Percentiles rank a stretch among this genome's conserved stretches.
Conservation (phyloP, 2,113 vertebrate genomes). For the Sisor rabdophorus region DNA sequence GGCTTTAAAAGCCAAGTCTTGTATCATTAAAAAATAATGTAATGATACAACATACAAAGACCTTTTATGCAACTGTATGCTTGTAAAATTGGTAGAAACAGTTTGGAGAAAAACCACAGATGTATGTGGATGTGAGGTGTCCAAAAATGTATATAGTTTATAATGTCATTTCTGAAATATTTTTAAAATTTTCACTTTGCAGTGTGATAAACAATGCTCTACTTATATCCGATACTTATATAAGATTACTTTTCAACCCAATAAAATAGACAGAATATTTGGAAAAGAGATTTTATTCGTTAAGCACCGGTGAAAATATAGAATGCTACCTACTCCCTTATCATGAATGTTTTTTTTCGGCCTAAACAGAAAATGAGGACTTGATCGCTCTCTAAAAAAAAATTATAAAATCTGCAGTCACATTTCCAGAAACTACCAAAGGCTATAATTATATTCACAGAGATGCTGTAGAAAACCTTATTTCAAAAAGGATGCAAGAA, state of each 20-base stretch:
- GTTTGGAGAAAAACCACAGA: too few species aligned
- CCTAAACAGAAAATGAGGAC: constrained; percentile 14
- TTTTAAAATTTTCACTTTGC: background rate
- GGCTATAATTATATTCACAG: constrained; percentile 32
- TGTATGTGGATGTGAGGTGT: too few species aligned
- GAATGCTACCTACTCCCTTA: constrained; percentile 19
- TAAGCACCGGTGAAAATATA: constrained; percentile 41
- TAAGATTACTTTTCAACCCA: background rate
- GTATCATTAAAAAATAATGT: too few species aligned
- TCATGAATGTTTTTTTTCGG: constrained; percentile 26
- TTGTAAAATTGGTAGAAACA: too few species aligned
- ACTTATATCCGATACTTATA: background rate
- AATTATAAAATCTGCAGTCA: constrained; percentile 35
- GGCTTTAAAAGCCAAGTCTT: background rate
- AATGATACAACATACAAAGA: too few species aligned
- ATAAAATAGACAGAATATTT: constrained; percentile 2
- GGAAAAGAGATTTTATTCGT: constrained; percentile 45
- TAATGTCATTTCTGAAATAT: background rate
- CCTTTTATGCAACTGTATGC: too few species aligned
- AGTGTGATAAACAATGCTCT: background rate
- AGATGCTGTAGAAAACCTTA: constrained; percentile 53
- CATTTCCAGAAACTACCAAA: constrained; percentile 38
- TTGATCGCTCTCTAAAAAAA: constrained; percentile 27
- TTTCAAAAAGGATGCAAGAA: constrained; percentile 44
- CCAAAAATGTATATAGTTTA: background rate